phyloP scores from a whole-genome alignment of 2,113 vertebrate species.

The Ictidomys tridecemlineatus region DNA sequence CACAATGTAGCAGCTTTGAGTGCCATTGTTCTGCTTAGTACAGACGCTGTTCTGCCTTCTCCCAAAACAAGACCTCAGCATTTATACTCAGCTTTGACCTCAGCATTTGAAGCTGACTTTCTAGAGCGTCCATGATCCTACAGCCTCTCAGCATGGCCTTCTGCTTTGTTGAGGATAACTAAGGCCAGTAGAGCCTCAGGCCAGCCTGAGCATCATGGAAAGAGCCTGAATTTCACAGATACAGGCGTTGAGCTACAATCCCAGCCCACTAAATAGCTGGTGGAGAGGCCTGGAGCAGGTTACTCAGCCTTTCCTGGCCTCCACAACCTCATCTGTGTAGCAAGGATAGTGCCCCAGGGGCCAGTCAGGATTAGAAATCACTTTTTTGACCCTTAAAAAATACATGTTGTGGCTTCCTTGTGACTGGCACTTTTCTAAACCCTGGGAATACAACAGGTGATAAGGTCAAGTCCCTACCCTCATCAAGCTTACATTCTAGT shows the following conservation, averaged over 20 bases:
- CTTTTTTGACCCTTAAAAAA: background rate
- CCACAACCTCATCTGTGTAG: background rate
- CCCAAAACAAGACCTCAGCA: background rate
- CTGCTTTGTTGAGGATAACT: background rate
- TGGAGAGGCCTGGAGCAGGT: background rate
- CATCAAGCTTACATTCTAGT: background rate
- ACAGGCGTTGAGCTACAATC: background rate
- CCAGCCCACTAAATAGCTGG: background rate
- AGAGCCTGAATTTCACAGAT: background rate
- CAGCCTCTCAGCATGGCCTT: background rate
- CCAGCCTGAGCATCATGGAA: background rate
- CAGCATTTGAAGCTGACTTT: background rate
- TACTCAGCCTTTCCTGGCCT: background rate
- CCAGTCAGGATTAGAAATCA: background rate
- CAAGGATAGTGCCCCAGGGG: background rate
- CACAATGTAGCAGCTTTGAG: background rate
- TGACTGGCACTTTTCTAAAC: background rate
- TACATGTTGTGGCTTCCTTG: background rate
- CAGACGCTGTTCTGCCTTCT: background rate
- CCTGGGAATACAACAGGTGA: background rate
- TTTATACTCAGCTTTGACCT: background rate
- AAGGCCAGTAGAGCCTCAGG: background rate
- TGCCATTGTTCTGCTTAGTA: background rate
- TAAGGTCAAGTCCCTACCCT: background rate
- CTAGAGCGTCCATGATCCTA: too few relatives aligned